Evolutionary conservation across 1,140 invertebrate species (phyloP).

Genomic region (Drosophila tristis): DNA sequence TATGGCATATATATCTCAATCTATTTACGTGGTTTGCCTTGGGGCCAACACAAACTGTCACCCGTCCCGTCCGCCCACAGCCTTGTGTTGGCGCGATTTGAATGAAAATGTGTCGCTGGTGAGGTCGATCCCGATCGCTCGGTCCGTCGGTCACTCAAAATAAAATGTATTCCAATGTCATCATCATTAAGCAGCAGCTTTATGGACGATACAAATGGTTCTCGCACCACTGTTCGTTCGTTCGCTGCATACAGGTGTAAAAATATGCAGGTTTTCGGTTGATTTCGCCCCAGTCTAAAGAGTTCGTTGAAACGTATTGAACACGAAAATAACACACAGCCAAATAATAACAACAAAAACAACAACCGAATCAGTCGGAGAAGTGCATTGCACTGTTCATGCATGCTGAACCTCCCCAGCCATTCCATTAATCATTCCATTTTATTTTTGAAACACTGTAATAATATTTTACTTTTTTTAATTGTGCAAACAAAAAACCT

Average conservation of each 20-base stretch:
- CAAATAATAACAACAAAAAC: not conserved
- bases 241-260: too few species aligned
- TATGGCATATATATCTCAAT: conserved; percentile 9
- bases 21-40: conserved; percentile 70
- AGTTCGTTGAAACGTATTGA: conserved; percentile 76
- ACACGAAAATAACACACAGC: conserved; percentile 32
- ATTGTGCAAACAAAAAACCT: conserved; percentile 45
- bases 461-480: conserved; percentile 60
- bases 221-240: conserved; percentile 21
- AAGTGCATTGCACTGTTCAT: conserved; percentile 60
- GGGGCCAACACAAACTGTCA: conserved; percentile 13
- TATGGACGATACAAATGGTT: not conserved
- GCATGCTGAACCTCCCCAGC: conserved; percentile 12
- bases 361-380: not conserved
- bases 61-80: conserved; percentile 11
- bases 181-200: not conserved
- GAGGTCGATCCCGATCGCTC: conserved; percentile 38
- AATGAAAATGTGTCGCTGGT: conserved; percentile 60
- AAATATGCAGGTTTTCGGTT: conserved; percentile 22
- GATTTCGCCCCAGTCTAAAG: conserved; percentile 25
- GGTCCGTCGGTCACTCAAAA: conserved; percentile 31
- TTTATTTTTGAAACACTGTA: conserved; percentile 50
- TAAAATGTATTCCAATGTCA: conserved; percentile 65
- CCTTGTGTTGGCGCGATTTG: conserved; percentile 62
- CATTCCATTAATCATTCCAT: conserved; percentile 24